These are phyloP conservation scores for Chionis minor DNA, from an alignment of 2,113 vertebrate species.

Conservation along the genomic window DNA sequence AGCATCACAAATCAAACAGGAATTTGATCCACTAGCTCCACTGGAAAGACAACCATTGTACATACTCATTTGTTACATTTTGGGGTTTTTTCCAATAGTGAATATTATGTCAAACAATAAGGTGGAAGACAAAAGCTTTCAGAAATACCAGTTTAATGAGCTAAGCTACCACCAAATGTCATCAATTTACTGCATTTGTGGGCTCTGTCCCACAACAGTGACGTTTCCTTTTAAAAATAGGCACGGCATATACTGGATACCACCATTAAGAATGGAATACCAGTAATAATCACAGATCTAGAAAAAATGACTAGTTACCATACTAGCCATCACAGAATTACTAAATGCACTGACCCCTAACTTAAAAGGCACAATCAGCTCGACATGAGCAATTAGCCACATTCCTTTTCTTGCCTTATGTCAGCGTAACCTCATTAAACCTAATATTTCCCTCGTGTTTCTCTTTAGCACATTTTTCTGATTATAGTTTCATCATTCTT, in stretches of 20 bases:
- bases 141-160: slow-evolving; percentile 1
- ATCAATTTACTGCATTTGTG: background rate
- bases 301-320: background rate
- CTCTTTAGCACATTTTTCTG: slow-evolving; percentile 33
- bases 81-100: accelerated
- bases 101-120: background rate
- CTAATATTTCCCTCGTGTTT: background rate
- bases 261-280: background rate
- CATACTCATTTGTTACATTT: background rate
- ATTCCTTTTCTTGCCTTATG: background rate
- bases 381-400: background rate
- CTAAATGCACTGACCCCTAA: background rate
- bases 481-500: slow-evolving; percentile 32
- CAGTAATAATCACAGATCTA: background rate
- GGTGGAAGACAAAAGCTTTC: background rate
- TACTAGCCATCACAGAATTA: background rate
- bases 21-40: background rate
- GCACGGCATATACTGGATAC: background rate
- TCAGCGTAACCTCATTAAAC: slow-evolving; percentile 14
- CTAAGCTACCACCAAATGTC: background rate
- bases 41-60: background rate
- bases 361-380: background rate
- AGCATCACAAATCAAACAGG: background rate
- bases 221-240: background rate
- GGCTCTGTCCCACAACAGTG: background rate